Percentiles rank a stretch among this genome's conserved stretches.
These are phyloP conservation scores for Pontoporia blainvillei DNA, from an alignment of 2,113 vertebrate genomes.

Conservation along the genomic window DNA sequence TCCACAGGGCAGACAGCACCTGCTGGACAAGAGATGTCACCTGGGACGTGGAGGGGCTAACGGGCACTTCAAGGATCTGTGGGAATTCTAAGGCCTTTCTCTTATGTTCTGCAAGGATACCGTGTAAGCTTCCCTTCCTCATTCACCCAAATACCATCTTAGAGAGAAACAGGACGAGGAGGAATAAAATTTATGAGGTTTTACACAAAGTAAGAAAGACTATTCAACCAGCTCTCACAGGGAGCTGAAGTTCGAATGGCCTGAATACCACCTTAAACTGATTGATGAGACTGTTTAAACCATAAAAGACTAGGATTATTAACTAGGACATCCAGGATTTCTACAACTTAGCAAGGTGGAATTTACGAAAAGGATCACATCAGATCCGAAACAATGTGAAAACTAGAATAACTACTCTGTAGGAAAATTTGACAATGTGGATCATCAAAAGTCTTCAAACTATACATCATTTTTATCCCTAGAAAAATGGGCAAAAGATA, in stretches of 20 bases:
- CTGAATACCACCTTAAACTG: not conserved
- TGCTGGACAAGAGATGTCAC: not conserved
- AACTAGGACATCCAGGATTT: not conserved
- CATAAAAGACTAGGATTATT: not conserved
- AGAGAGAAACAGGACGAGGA: not conserved
- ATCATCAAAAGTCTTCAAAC: not conserved
- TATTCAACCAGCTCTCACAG: not conserved
- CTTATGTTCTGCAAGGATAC: not conserved
- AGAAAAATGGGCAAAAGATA: not conserved
- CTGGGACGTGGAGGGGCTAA: not conserved
- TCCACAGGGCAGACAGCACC: not conserved
- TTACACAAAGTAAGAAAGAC: not conserved
- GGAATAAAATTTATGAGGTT: not conserved
- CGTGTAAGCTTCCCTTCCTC: not conserved
- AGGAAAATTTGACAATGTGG: not conserved
- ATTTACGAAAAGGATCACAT: not conserved
- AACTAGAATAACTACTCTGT: not conserved
- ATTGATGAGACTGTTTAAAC: not conserved
- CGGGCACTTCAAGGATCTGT: not conserved
- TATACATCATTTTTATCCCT: not conserved
- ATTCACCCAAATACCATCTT: not conserved
- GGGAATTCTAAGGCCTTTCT: not conserved
- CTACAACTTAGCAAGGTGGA: not conserved
- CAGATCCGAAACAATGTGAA: not conserved
- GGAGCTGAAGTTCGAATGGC: not conserved